Conservation (phyloP, 2,113 vertebrate genomes). For the Malurus cyaneus region DNA sequence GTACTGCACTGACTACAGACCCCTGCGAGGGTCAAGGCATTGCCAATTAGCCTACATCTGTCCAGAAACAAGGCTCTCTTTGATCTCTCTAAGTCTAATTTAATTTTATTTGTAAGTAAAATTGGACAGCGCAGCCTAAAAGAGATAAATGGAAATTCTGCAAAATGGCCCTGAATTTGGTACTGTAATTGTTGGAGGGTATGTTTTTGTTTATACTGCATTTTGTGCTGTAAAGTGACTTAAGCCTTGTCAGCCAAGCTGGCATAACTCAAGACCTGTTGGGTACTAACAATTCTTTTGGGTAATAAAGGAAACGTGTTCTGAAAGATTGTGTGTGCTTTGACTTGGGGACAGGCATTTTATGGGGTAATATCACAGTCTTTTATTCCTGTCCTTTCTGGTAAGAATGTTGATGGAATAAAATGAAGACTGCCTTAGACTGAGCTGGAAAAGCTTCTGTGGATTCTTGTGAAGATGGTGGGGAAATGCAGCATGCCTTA, state of each 20-base stretch:
- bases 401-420: constrained; percentile 4
- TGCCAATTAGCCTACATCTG: constrained; percentile 38
- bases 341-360: constrained; percentile 10
- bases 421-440: background rate
- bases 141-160: background rate
- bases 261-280: constrained; percentile 1
- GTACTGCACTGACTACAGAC: background rate
- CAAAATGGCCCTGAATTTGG: background rate
- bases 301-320: background rate
- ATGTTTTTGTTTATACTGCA: background rate
- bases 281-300: background rate
- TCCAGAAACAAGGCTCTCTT: constrained; percentile 15
- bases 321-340: background rate
- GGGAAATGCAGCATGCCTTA: background rate
- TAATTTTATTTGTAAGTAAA: constrained; percentile 31
- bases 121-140: background rate
- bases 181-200: background rate
- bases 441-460: background rate
- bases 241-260: background rate
- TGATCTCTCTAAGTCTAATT: constrained; percentile 11
- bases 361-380: constrained; percentile 3
- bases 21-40: background rate
- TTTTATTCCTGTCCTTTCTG: constrained; percentile 4
- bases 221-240: constrained; percentile 2
- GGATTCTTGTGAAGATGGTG: background rate